Evolutionary conservation across 2,888 invertebrate genomes (phyloP).

Genomic region (Ceramica pisi): DNA sequence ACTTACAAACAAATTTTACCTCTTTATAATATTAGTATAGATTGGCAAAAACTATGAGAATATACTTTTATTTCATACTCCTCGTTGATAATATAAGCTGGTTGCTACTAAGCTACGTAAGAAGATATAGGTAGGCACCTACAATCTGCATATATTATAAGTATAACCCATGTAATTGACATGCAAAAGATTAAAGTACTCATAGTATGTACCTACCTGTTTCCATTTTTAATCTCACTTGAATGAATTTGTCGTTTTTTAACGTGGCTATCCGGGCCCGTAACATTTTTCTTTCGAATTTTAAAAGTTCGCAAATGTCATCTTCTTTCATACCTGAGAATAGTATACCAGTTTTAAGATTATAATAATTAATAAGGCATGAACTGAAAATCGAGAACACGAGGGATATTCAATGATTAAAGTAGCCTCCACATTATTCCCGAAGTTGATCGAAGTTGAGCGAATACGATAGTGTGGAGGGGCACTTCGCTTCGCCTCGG

Average conservation of each 20-base stretch:
- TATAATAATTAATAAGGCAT: neutral
- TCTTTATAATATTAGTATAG: too few species aligned
- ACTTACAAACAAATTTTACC: too few species aligned
- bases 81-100: neutral
- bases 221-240: slow-evolving; percentile 98
- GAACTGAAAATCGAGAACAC: neutral
- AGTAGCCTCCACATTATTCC: too few species aligned
- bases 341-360: neutral
- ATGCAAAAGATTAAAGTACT: neutral
- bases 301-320: slow-evolving; percentile 96
- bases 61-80: neutral
- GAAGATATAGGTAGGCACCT: neutral
- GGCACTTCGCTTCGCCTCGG: too few species aligned
- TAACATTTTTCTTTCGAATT: slow-evolving; percentile 98
- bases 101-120: neutral
- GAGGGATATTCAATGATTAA: neutral
- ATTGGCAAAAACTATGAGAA: neutral
- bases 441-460: too few species aligned
- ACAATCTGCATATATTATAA: too few species aligned
- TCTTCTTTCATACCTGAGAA: slow-evolving; percentile 95
- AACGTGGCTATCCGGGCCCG: slow-evolving; percentile 96
- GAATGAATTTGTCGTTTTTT: slow-evolving; percentile 98
- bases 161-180: neutral
- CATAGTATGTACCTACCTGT: slow-evolving; percentile 91
- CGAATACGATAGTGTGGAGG: too few species aligned